Evolutionary conservation across 2,113 vertebrate genomes (phyloP), one percentile per base, ranked within the genome.

Genomic region (Poecilia latipinna): DNA sequence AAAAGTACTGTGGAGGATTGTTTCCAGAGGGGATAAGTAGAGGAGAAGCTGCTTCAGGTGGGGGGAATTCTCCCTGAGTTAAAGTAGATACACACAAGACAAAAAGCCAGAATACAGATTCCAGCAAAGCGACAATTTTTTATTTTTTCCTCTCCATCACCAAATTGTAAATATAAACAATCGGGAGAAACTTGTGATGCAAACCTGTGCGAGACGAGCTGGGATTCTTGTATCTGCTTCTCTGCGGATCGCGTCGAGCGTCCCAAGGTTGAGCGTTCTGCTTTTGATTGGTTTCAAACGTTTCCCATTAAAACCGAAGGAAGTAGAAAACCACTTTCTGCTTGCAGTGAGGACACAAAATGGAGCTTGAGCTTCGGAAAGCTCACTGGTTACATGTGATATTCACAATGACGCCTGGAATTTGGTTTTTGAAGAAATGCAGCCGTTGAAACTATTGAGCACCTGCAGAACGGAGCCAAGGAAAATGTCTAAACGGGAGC

Each of bases 41-140:
- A 83, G 72, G 67, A 77, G 24, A 72, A 76, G 35, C 13, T 24
- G 77, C 70, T 77, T 85, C 75, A 88, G 82, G 83, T 84, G 79
- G 77, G 80, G 80, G 70, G 70, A 82, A 54, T 54, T 54, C 85
- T 79, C 62, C 44, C 64, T 71, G 39, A 42, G 13, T 15, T 42
- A 42, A 13, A 42, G 61, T 62, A 68, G 69, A 66, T 74, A 70
- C 51, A 10, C 15, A n/a, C 64, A 33, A 57, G 69, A 63, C 35
- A 31, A 78, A 78, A 74, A 48, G 28, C 66, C 33, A 62, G 60
- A 81, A 79, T 74, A 75, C 75, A 82, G 76, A 82, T 84, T 78
- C 69, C 17, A 72, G 77, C 54, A 26, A 78, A 61, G 72, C 44
- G 4, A 74, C 10, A 39, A 81, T 62, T 42, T 42, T 15, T 15